These are phyloP conservation scores for Aphis gossypii DNA, from an alignment of 1,140 invertebrate genomes.

Conservation along the genomic window DNA sequence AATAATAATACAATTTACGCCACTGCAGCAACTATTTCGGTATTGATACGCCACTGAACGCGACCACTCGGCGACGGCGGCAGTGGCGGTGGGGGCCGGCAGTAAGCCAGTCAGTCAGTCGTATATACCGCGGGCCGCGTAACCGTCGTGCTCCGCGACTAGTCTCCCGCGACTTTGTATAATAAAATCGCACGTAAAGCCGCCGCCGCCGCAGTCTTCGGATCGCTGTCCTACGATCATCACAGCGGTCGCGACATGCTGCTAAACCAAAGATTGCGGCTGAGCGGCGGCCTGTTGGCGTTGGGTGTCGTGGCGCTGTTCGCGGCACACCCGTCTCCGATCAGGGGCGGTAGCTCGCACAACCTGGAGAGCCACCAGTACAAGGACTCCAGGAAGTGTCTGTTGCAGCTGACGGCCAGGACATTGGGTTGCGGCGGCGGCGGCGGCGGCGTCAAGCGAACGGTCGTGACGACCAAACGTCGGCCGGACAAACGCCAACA, in stretches of 20 bases:
- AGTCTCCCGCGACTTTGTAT: neutral
- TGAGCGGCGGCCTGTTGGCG: neutral
- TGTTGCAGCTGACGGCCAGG: neutral
- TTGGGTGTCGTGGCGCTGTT: constrained; percentile 3
- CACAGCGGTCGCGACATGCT: neutral
- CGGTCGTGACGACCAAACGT: neutral
- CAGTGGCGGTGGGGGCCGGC: neutral
- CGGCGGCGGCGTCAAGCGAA: neutral
- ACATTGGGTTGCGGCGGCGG: neutral
- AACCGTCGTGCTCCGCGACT: constrained; percentile 7
- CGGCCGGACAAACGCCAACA: neutral
- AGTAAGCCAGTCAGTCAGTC: constrained; percentile 8
- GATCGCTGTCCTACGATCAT: neutral
- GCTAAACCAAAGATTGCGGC: neutral
- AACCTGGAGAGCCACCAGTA: constrained; percentile 25
- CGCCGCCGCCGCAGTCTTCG: neutral
- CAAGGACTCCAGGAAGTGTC: constrained; percentile 45
- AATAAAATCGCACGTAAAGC: neutral
- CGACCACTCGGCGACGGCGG: neutral
- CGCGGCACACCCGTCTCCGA: neutral
- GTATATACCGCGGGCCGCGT: neutral
- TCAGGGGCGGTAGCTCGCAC: neutral
- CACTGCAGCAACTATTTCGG: neutral
- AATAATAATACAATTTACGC: neutral
- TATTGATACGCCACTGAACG: neutral